Percentiles rank a stretch among this genome's conserved stretches.
Evolutionary conservation across 2,113 vertebrate species (phyloP).

Genomic region (Vanacampus margaritifer): DNA sequence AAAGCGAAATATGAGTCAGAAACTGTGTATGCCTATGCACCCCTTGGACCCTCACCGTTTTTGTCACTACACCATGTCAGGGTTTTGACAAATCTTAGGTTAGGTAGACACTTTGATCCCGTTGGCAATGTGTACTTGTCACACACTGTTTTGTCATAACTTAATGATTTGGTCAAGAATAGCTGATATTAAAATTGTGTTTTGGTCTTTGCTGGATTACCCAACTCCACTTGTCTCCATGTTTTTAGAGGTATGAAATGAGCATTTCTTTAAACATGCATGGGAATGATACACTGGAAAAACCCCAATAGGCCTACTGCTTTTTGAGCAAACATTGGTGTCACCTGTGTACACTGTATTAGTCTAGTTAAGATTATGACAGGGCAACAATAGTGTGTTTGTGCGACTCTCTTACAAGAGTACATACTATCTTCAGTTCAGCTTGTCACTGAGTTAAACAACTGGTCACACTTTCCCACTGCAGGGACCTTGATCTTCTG

Average conservation of each 20-base stretch:
- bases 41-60: too few species aligned
- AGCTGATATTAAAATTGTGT: not conserved
- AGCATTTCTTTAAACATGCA: not conserved
- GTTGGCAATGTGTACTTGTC: too few species aligned
- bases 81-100: too few species aligned
- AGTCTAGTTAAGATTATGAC: conserved; percentile 7
- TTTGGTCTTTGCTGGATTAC: not conserved
- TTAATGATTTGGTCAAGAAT: not conserved
- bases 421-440: conserved; percentile 1
- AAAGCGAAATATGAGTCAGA: not conserved
- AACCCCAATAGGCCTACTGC: not conserved
- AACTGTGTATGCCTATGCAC: not conserved
- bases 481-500: not conserved
- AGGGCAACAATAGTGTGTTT: conserved; percentile 35
- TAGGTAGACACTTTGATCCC: too few species aligned
- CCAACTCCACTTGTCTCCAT: too few species aligned
- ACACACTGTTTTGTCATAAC: not conserved
- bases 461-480: conserved; percentile 12
- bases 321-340: not conserved
- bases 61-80: too few species aligned
- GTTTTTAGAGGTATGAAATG: too few species aligned
- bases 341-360: not conserved
- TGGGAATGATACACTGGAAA: not conserved
- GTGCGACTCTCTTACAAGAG: conserved; percentile 10
- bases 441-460: conserved; percentile 1